Evolutionary conservation across 2,113 vertebrate genomes (phyloP), one percentile per base, ranked within the genome.

Genomic region (Actinemys pallida): DNA sequence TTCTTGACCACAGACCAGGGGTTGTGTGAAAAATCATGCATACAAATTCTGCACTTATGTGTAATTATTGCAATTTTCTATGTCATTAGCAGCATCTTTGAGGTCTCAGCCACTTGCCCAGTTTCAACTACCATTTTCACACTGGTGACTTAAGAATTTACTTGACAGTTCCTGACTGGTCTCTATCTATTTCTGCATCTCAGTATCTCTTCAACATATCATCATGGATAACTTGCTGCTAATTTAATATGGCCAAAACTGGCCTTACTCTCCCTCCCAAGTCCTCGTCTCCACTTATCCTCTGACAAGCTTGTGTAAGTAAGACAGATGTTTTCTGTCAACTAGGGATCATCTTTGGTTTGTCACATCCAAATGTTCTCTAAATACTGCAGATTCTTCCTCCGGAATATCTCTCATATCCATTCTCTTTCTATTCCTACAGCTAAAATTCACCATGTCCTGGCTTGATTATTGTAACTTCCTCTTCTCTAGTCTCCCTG

Each of bases 311-410:
- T 20, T 53, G 2, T 53, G 53, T 20, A 53, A 53, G 53, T 53
- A 53, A 53, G 53, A 53, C 16, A 19, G 2, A 53, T 53, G 19
- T 53, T 53, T 53, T 53, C 3, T 69, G 0, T 0, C 1, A 6
- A 24, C 24, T 13, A 16, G 4, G 24, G 1, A 14, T 16, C 1
- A 0, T 12, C 5, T 29, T 4, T 69, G 35, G n/a, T n/a, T 69
- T 81, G 45, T 54, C 0, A 0, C 25, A 1, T 6, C 39, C n/a
- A 10, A 47, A 6, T 11, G 29, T 10, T 53, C 81, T 20, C 35
- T 47, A 2, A 76, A 69, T 89, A 78, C 57, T 11, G 3, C 56
- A 47, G 35, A 2, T 53, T 78, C 24, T 62, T 52, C 45, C 0
- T 13, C 9, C 13, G 25, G 35, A 93, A 52, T 1, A 8, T 54